These are phyloP conservation scores for Rhinolophus sinicus DNA, from an alignment of 2,113 vertebrate genomes.

Conservation along the genomic window DNA sequence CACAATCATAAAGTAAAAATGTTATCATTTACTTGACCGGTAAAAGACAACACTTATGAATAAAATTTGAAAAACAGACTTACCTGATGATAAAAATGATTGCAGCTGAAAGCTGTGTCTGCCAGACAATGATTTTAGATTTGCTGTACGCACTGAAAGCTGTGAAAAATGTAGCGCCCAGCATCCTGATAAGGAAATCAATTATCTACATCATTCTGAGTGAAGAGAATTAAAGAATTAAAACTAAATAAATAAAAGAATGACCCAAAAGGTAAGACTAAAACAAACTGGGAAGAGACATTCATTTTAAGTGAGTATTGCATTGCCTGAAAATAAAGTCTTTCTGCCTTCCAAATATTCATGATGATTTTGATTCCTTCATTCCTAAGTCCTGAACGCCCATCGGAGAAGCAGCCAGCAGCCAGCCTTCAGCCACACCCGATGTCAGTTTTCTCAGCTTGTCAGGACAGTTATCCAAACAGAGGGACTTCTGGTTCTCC, in stretches of 20 bases:
- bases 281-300: conserved; percentile 31
- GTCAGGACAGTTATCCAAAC: not conserved
- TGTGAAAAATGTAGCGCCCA: not conserved
- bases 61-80: conserved; percentile 12
- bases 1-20: not conserved
- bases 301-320: not conserved
- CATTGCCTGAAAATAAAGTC: conserved; percentile 4
- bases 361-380: not conserved
- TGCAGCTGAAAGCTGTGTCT: not conserved
- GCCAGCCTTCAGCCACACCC: not conserved
- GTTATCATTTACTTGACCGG: not conserved
- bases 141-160: not conserved
- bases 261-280: not conserved
- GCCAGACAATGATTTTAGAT: conserved; percentile 39
- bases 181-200: conserved; percentile 63
- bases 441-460: not conserved
- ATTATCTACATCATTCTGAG: conserved; percentile 43
- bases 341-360: not conserved
- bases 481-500: not conserved
- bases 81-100: conserved; percentile 22
- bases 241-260: not conserved
- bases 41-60: conserved; percentile 5
- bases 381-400: not conserved
- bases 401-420: not conserved
- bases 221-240: not conserved